phyloP scores from a whole-genome alignment of 1,140 invertebrate species.

The Magallana gigas region DNA sequence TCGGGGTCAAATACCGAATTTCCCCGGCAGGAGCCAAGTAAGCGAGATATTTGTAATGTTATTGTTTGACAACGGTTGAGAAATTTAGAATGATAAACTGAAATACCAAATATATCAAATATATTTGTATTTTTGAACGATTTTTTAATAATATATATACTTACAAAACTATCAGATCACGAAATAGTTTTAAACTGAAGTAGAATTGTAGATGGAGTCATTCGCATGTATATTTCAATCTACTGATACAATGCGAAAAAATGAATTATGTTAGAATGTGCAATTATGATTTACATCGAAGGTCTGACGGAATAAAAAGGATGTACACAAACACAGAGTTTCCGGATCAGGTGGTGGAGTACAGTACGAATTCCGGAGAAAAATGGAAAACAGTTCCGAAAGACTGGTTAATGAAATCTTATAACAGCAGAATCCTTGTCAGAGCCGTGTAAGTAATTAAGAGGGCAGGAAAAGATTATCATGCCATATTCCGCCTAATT shows the following conservation, averaged over 20 bases:
- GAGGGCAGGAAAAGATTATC: neutral
- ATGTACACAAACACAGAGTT: slow-evolving; percentile 35
- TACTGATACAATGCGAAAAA: no score
- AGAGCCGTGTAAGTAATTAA: slow-evolving; percentile 1
- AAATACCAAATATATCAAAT: neutral
- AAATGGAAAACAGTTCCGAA: slow-evolving; percentile 7
- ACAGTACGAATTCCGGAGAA: slow-evolving; percentile 19
- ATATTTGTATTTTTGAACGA: neutral
- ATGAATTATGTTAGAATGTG: no score
- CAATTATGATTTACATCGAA: neutral
- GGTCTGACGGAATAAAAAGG: neutral
- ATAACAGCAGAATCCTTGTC: slow-evolving; percentile 24
- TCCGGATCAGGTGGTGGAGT: slow-evolving; percentile 10
- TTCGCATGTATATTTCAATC: no score
- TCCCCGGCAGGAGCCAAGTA: slow-evolving; percentile 74
- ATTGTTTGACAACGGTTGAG: no score
- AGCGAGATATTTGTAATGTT: neutral
- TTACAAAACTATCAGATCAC: neutral
- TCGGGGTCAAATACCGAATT: slow-evolving; percentile 71
- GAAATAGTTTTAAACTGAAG: no score
- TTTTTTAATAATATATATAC: neutral
- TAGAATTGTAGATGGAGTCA: no score
- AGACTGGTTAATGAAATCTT: slow-evolving; percentile 2
- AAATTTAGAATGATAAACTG: no score
- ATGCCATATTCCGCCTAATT: no score